Conservation (phyloP, 2,113 vertebrate genomes). For the Otus sunia region DNA sequence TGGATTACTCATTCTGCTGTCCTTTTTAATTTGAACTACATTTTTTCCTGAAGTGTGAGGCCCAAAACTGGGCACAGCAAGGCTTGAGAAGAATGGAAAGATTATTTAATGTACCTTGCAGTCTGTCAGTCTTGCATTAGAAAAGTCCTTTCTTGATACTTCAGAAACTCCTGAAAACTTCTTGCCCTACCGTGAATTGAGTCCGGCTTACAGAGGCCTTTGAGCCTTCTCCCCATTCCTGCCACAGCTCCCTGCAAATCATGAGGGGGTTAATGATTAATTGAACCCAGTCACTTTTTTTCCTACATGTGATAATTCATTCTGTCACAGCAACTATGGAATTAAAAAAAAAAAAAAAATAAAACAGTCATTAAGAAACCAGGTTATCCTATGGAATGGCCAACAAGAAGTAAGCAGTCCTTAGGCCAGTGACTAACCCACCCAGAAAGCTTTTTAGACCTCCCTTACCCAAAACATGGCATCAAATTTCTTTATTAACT, state of each 20-base stretch:
- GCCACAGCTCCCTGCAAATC: not conserved
- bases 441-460: not conserved
- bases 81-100: not conserved
- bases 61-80: not conserved
- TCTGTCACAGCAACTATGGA: not conserved
- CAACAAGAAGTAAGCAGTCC: not conserved
- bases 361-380: not conserved
- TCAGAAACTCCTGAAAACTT: not conserved
- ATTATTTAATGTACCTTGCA: not conserved
- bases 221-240: not conserved
- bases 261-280: not conserved
- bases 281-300: not conserved
- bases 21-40: not conserved
- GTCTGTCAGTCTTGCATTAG: not conserved
- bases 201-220: not conserved
- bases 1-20: not conserved
- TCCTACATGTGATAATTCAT: not conserved
- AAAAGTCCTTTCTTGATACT: not conserved
- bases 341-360: conserved; percentile 25
- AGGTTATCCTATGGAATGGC: not conserved
- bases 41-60: not conserved
- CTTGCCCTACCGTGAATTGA: not conserved
- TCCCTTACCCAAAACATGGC: not conserved
- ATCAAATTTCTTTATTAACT: conserved; percentile 6
- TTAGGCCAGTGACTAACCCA: not conserved